Evolutionary conservation across 1,140 invertebrate species (phyloP).

Genomic region (Zelostemma sp.): DNA sequence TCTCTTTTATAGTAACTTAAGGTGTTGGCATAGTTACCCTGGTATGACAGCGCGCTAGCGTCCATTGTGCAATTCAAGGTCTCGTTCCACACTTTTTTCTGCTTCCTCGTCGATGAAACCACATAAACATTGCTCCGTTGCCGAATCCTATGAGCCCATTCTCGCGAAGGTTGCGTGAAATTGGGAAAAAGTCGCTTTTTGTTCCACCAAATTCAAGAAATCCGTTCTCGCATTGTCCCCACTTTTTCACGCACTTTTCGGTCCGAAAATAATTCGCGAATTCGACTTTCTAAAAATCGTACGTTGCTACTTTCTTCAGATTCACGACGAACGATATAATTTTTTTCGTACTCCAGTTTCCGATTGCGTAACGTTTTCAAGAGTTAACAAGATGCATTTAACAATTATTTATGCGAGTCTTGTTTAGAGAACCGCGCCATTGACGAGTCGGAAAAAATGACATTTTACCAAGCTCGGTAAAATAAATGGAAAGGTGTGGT

Average conservation of each 20-base stretch:
- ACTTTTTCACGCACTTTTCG: too few species aligned
- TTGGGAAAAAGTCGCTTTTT: constrained; percentile 15
- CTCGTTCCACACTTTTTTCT: constrained; percentile 47
- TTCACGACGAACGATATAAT: background rate
- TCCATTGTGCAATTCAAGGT: constrained; percentile 63
- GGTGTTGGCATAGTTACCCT: constrained; percentile 46
- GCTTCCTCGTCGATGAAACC: constrained; percentile 51
- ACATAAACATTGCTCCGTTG: constrained; percentile 28
- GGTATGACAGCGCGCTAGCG: constrained; percentile 43
- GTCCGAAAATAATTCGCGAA: too few species aligned
- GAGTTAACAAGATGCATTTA: background rate
- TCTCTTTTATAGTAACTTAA: constrained; percentile 53
- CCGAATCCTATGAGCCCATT: constrained; percentile 34
- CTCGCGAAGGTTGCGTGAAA: constrained; percentile 18
- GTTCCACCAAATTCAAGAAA: too few species aligned
- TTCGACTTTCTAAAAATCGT: too few species aligned
- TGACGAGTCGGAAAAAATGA: constrained; percentile 16
- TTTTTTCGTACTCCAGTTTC: background rate
- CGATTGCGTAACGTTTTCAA: background rate
- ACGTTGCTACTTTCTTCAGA: too few species aligned
- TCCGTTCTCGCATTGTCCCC: constrained; percentile 4
- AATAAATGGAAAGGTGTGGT: constrained; percentile 29
- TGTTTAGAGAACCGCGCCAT: background rate
- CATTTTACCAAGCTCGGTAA: constrained; percentile 16
- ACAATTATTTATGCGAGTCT: too few species aligned